Evolutionary conservation across 2,797 vertebrate species (phyloP).

Genomic region (Dermochelys coriacea): DNA sequence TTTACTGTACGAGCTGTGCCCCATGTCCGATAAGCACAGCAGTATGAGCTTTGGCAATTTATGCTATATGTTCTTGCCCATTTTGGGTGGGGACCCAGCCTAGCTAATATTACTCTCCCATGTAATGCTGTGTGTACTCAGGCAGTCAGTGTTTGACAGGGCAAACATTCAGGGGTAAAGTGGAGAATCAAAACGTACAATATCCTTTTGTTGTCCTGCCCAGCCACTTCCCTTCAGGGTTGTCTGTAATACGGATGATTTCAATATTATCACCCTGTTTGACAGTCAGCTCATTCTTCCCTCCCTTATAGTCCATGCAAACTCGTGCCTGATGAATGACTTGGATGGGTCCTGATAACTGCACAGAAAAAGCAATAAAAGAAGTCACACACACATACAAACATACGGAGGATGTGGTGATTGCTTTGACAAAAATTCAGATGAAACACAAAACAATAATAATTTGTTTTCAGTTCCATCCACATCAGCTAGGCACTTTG

Average conservation of each 20-base stretch:
- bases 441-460: background rate
- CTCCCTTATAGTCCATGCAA: constrained; percentile 82
- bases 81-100: background rate
- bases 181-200: constrained; percentile 82
- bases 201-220: constrained; percentile 85
- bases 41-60: background rate
- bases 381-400: background rate
- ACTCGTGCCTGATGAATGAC: constrained; percentile 87
- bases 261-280: constrained; percentile 90
- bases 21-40: background rate
- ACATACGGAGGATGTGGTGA: accelerated
- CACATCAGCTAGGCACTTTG: background rate
- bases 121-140: background rate
- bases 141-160: background rate
- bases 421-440: background rate
- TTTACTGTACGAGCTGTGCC: background rate
- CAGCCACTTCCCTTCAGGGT: constrained; percentile 94
- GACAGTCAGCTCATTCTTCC: constrained; percentile 87
- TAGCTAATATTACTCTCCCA: background rate
- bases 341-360: constrained; percentile 86
- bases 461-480: background rate
- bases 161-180: background rate
- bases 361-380: constrained; percentile 23
- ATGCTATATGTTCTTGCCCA: background rate
- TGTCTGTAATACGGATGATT: constrained; percentile 90